Base-by-base conservation (phyloP, 30 jellyfish, hydroid and myxozoan genomes). In the Nemopilema nomurai region DNA sequence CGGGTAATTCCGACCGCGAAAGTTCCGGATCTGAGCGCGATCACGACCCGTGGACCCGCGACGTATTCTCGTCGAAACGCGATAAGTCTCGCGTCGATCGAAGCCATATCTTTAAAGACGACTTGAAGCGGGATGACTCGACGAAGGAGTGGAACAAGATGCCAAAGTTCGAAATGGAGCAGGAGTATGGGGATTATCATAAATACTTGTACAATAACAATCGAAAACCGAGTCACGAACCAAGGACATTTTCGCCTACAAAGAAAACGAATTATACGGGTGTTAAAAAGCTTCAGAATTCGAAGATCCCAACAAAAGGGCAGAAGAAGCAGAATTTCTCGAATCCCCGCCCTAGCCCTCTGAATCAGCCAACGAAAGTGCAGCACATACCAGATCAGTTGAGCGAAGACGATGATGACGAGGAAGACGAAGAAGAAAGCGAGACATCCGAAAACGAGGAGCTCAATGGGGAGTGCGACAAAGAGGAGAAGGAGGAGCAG, bases 341-440 rank as follows among this genome's bases (percentile, higher is more conserved):
- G 18, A 62, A 57, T 28, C 92, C 92, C 0, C 63, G 92, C 49
- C 92, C 92, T 21, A 83, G 92, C 49, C 92, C 92, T 25, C 81
- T 83, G 7, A 83, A 83, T 62, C 92, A 83, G 86, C 92, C 92
- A 41, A 71, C 92, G n/a, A 73, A 52, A 53, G 74, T 83, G 72
- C 82, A 72, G 22, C 80, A 53, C 51, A 83, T 83, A 8, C 92
- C 92, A 30, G 92, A 83, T 62, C 84, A 83, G 67, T 80, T 83
- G 13, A 83, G 92, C 50, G 92, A 83, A 26, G 92, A 83, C 18
- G 89, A 79, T 64, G 89, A 79, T 64, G 92, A 83, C 32, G 91
- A 82, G 22, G 91, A 82, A 4, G 92, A 83, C 33, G 92, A 83
- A 25, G 92, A 83, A 8, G 84, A 74, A 1, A 83, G 86, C 28